Base-by-base conservation (phyloP, 92 coral and sea anemone genomes). In the Epizoanthus illoricatus region DNA sequence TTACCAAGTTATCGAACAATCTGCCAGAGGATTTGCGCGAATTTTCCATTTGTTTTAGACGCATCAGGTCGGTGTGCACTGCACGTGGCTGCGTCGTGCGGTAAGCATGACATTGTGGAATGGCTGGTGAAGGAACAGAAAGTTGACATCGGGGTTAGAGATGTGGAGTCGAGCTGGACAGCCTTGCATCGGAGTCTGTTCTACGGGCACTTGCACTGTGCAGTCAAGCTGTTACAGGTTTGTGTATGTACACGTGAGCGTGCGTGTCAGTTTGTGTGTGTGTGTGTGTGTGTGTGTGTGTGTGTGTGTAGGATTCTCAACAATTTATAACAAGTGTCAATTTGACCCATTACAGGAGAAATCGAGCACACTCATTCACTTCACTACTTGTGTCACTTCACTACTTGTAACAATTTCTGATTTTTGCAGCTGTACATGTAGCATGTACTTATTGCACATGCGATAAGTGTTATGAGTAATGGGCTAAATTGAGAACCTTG, bases 41-140 rank as follows among this genome's bases (percentile, higher is more conserved):
- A 95, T 76, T 85, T 91, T 66, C 80, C 87, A 12, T 86, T 84
- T 64, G 86, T 85, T 33, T 65, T 87, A 20, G 98, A 95, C 76
- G 71, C 68, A 40, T 89, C 73, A 63, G 98, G 98, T 52, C 90
- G 98, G 36, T 91, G 76, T 74, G 91, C 93, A 7, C 83, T 95
- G 21, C 98, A 93, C 57, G 84, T 95, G 67, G 98, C 96, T 42
- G 94, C 96, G 24, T 93, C 98, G 54, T 91, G 98, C 42, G 98
- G 98, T 12, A 94, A 88, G 90, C 84, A 85, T 39, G 98, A 93
- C 79, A 84, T 95, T 58, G 63, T 95, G 80, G 90, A 95, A 83
- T 95, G 98, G 98, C 80, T 95, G 68, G 86, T 93, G 72, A 87
- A 87, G 68, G 94, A 93, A 47, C 81, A 85, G 7, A 59, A 52